phyloP scores from a whole-genome alignment of 2,113 vertebrate species.

The Penelope pileata region DNA sequence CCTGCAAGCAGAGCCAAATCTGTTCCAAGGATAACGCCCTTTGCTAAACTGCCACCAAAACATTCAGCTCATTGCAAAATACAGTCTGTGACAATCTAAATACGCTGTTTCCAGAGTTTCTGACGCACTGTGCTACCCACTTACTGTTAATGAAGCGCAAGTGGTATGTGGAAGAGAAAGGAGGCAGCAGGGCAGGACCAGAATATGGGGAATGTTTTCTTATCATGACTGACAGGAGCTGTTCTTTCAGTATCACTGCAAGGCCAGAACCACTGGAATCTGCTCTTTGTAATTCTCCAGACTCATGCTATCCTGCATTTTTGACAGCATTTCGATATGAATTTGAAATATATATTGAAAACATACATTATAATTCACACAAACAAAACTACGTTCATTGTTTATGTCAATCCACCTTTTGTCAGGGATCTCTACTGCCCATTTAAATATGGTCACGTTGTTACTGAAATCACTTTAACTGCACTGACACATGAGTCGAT shows the following conservation, averaged over 20 bases:
- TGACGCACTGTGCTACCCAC: not conserved
- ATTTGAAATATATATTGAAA: not conserved
- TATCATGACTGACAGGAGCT: not conserved
- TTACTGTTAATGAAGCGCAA: rapidly evolving
- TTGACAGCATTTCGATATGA: not conserved
- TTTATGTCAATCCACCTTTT: not conserved
- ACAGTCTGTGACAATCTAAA: not conserved
- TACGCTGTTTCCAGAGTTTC: not conserved
- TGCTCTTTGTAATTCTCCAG: not conserved
- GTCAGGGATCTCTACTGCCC: not conserved
- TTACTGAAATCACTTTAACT: not conserved
- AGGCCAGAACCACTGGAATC: not conserved
- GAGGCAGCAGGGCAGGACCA: not conserved
- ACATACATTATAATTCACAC: not conserved
- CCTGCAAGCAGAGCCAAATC: not conserved
- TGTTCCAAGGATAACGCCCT: not conserved
- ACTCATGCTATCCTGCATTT: not conserved
- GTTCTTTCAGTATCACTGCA: not conserved
- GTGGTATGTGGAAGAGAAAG: not conserved
- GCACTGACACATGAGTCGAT: not conserved
- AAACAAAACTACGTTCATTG: not conserved
- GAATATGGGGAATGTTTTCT: not conserved
- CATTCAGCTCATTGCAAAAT: not conserved
- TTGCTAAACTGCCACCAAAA: not conserved
- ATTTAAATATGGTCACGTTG: not conserved